phyloP scores from a whole-genome alignment of 2,113 vertebrate species.

The Coregonus clupeaformis region DNA sequence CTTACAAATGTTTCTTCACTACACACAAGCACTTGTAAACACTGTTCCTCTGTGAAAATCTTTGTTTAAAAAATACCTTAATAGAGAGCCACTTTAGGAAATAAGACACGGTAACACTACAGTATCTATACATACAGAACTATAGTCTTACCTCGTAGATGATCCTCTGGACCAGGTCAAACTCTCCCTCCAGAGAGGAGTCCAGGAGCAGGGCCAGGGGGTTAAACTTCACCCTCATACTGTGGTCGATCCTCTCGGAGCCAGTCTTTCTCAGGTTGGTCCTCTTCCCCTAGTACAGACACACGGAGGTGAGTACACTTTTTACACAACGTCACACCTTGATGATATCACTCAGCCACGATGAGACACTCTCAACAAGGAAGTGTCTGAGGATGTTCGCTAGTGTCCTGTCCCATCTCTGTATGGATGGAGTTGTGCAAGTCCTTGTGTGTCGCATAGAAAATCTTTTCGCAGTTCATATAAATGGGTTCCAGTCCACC shows the following conservation, averaged over 20 bases:
- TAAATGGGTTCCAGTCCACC: no score
- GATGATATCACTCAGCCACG: not conserved
- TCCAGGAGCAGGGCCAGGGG: conserved; percentile 93
- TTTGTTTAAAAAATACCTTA: not conserved
- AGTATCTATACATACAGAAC: not conserved
- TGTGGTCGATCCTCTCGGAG: conserved; percentile 90
- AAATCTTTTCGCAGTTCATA: no score
- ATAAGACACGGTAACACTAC: not conserved
- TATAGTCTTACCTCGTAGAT: conserved; percentile 87
- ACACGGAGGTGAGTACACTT: not conserved
- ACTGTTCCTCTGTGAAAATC: not conserved
- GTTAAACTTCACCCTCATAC: conserved; percentile 97
- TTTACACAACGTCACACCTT: not conserved
- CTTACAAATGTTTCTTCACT: not conserved
- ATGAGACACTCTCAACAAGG: not conserved
- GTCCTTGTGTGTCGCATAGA: no score
- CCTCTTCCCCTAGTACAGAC: conserved; percentile 85
- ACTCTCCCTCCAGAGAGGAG: conserved; percentile 97
- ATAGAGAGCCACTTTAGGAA: not conserved
- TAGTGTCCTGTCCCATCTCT: conserved; percentile 26
- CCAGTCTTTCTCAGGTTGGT: conserved; percentile 91
- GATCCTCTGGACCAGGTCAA: conserved; percentile 95
- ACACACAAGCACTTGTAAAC: not conserved
- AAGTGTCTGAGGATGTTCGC: conserved; percentile 11
- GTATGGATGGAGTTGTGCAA: no score